Conservation (phyloP, 2,888 invertebrate species). For the Parascotia fuliginaria region DNA sequence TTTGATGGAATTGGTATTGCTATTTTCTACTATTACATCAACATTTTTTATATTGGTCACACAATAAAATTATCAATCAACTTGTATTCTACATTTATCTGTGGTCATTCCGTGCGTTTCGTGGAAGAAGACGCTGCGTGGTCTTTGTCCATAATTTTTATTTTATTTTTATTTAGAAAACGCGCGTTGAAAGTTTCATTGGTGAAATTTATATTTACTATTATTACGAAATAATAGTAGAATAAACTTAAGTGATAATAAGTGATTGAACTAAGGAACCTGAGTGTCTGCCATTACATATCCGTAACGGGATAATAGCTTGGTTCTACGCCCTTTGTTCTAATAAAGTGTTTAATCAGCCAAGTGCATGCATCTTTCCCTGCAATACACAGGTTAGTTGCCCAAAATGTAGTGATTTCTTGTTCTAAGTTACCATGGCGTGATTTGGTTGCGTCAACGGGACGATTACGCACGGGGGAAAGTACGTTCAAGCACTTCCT, state of each 20-base stretch:
- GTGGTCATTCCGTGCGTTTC: conserved; percentile 56
- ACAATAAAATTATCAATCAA: conserved; percentile 25
- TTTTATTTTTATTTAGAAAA: conserved; percentile 75
- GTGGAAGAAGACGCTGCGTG: conserved; percentile 76
- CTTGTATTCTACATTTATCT: conserved; percentile 26
- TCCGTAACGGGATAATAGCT: conserved; percentile 85
- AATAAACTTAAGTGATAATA: conserved; percentile 59
- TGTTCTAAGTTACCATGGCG: conserved; percentile 32
- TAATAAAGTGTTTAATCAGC: conserved; percentile 80
- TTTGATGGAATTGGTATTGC: background rate
- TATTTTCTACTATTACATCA: background rate
- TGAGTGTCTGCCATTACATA: conserved; percentile 75
- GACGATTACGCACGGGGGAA: conserved; percentile 74
- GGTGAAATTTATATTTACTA: conserved; percentile 60
- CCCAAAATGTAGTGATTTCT: conserved; percentile 18
- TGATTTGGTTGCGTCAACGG: conserved; percentile 55
- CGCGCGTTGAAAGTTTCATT: conserved; percentile 57
- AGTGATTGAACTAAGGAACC: conserved; percentile 56
- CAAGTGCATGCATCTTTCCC: conserved; percentile 86
- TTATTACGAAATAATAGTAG: conserved; percentile 67
- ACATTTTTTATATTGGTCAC: conserved; percentile 27
- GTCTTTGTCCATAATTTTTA: conserved; percentile 77
- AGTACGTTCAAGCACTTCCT: conserved; percentile 78
- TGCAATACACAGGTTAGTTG: conserved; percentile 83
- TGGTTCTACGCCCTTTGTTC: conserved; percentile 82